phyloP scores from a whole-genome alignment of 2,797 vertebrate species.

The Mormyrus hasselquistii region DNA sequence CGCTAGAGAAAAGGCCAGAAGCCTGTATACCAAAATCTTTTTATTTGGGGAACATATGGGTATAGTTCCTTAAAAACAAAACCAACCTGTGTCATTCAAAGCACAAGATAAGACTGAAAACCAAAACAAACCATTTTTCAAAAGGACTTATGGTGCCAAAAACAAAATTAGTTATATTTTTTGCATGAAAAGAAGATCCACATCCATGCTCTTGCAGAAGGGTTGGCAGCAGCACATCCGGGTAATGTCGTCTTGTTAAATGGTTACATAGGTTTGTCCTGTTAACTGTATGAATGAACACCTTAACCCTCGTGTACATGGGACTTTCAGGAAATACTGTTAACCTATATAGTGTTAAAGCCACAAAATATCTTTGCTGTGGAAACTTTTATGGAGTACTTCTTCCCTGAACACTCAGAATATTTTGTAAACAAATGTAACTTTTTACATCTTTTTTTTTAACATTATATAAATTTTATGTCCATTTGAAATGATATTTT shows the following conservation, averaged over 20 bases:
- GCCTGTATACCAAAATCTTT: not conserved
- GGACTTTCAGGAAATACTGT: not conserved
- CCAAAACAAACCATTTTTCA: not conserved
- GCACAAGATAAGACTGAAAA: not conserved
- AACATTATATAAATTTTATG: not conserved
- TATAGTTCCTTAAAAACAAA: not conserved
- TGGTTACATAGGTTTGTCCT: not conserved
- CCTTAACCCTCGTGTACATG: not conserved
- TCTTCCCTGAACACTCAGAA: not conserved
- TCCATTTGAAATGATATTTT: not conserved
- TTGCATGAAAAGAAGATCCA: not conserved
- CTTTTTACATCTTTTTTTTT: not conserved
- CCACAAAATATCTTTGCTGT: not conserved
- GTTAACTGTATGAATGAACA: not conserved
- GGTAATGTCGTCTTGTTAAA: not conserved
- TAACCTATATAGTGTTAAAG: not conserved
- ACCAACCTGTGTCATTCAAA: not conserved
- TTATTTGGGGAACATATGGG: not conserved
- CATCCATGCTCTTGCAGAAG: not conserved
- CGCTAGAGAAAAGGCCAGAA: not conserved
- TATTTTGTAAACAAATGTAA: not conserved
- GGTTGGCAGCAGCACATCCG: not conserved
- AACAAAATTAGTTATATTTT: not conserved
- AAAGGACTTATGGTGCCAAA: not conserved
- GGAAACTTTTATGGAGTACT: not conserved